phyloP scores from a whole-genome alignment of 2,113 vertebrate genomes.

The Aramus guarauna region DNA sequence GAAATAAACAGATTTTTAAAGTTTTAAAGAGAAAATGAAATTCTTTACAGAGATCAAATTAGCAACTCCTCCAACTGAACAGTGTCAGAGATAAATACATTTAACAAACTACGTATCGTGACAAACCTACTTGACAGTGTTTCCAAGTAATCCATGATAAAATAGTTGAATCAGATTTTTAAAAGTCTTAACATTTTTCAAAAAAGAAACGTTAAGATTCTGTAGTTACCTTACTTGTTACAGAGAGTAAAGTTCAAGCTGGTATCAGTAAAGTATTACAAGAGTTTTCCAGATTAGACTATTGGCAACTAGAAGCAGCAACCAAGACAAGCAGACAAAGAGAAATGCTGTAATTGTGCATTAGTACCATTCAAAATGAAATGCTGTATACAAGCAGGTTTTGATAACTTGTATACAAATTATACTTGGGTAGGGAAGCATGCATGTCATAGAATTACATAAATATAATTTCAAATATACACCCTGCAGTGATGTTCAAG shows the following conservation, averaged over 20 bases:
- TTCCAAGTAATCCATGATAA: not conserved
- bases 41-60: not conserved
- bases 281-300: not conserved
- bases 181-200: not conserved
- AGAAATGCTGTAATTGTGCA: not conserved
- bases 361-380: not conserved
- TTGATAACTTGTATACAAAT: not conserved
- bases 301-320: not conserved
- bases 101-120: not conserved
- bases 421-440: not conserved
- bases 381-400: not conserved
- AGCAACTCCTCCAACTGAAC: not conserved
- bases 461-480: not conserved
- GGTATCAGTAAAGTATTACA: not conserved
- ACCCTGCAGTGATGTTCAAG: not conserved
- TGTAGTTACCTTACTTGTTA: not conserved
- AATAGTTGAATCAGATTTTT: not conserved
- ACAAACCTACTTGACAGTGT: not conserved
- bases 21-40: not conserved
- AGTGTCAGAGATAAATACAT: not conserved
- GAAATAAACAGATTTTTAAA: constrained; percentile 9
- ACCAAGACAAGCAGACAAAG: not conserved
- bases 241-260: not conserved
- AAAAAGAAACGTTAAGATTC: not conserved
- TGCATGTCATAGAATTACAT: not conserved